Evolutionary conservation across 2,113 vertebrate genomes (phyloP).

Genomic region (Hiodon tergisus): DNA sequence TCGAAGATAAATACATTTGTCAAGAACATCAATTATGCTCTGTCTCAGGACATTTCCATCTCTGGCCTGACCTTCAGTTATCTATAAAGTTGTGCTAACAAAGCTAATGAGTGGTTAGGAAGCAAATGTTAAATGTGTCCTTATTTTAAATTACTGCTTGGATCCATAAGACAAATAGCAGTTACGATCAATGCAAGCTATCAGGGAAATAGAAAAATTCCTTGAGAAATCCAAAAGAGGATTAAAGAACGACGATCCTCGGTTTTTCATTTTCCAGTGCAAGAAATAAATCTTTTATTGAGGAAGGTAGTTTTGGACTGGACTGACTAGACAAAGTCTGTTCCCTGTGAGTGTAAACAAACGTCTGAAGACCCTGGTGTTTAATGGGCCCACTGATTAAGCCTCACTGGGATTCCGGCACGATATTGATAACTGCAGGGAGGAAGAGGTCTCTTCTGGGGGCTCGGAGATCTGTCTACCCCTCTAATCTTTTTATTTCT

Average conservation of each 20-base stretch:
- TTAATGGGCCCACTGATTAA: too few species aligned
- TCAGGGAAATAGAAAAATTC: slow-evolving; percentile 56
- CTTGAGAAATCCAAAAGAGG: slow-evolving; percentile 44
- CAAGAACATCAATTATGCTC: neutral
- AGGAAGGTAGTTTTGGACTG: neutral
- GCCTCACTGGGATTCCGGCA: too few species aligned
- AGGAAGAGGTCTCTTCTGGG: neutral
- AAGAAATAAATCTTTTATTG: neutral
- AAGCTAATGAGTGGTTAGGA: slow-evolving; percentile 54
- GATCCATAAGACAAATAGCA: slow-evolving; percentile 69
- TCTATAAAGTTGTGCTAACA: slow-evolving; percentile 46
- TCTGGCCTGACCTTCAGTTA: slow-evolving; percentile 63
- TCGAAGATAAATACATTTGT: too few species aligned
- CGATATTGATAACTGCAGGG: neutral
- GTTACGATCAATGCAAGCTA: slow-evolving; percentile 63
- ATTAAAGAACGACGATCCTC: neutral
- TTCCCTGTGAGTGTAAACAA: neutral
- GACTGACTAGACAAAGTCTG: neutral
- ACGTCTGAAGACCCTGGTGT: neutral
- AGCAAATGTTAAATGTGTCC: slow-evolving; percentile 60
- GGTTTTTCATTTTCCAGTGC: neutral
- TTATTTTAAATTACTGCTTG: slow-evolving; percentile 66
- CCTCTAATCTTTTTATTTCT: neutral
- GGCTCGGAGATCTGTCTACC: neutral
- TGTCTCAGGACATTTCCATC: slow-evolving; percentile 19